These are phyloP conservation scores for Tachysurus vachellii DNA, from an alignment of 2,113 vertebrate genomes.

Conservation along the genomic window DNA sequence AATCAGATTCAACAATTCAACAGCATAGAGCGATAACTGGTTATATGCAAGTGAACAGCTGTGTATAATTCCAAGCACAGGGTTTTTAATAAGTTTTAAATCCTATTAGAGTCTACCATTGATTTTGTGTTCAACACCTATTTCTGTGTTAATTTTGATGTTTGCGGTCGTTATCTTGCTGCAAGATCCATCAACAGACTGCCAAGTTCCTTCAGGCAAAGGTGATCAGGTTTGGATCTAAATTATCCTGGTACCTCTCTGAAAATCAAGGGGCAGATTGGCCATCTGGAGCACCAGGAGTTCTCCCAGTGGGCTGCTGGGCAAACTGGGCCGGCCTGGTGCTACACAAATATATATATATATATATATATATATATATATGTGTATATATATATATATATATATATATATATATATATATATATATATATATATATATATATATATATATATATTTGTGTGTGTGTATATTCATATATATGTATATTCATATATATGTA, in stretches of 20 bases:
- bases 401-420: no score
- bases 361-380: no score
- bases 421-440: no score
- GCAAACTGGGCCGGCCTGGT: no score
- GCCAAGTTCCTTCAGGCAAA: neutral
- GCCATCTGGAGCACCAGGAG: no score
- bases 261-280: neutral
- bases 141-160: neutral
- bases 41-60: neutral
- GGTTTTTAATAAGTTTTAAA: neutral
- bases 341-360: no score
- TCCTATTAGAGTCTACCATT: neutral
- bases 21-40: neutral
- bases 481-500: no score
- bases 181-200: neutral
- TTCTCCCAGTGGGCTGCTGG: no score
- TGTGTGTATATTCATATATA: no score
- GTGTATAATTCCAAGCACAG: neutral
- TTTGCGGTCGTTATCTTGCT: slow-evolving; percentile 2
- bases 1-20: neutral
- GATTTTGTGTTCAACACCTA: neutral
- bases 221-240: neutral
- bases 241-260: neutral
- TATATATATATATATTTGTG: no score
- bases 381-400: no score